phyloP scores from a whole-genome alignment of 2,797 vertebrate genomes.

The Typhlichthys subterraneus region DNA sequence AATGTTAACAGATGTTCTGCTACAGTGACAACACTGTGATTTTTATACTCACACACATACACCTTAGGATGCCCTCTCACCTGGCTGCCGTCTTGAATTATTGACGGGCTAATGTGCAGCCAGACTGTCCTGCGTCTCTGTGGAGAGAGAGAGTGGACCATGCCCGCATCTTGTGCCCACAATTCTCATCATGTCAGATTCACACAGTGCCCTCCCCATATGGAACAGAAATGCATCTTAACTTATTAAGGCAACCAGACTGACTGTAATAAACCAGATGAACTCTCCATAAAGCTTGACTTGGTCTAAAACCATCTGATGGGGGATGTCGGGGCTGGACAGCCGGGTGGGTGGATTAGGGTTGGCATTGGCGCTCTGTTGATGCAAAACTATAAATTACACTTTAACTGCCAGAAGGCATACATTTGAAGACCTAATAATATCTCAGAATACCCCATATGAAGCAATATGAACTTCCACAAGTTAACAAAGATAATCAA shows the following conservation, averaged over 20 bases:
- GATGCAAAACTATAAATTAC: slow-evolving; percentile 50
- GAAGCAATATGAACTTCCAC: slow-evolving; percentile 43
- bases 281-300: slow-evolving; percentile 29
- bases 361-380: slow-evolving; percentile 17
- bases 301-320: slow-evolving; percentile 6
- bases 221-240: neutral
- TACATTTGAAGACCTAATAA: slow-evolving; percentile 37
- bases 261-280: slow-evolving; percentile 39
- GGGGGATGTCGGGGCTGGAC: neutral
- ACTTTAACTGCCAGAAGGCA: slow-evolving; percentile 39
- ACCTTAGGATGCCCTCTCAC: slow-evolving; percentile 12
- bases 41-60: slow-evolving; percentile 10
- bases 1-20: slow-evolving; percentile 28
- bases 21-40: slow-evolving; percentile 8
- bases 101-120: slow-evolving; percentile 19
- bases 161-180: slow-evolving; percentile 9
- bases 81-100: slow-evolving; percentile 26
- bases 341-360: neutral
- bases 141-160: slow-evolving; percentile 11
- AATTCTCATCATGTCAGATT: slow-evolving; percentile 28
- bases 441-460: neutral
- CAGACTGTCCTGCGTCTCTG: slow-evolving; percentile 16
- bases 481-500: slow-evolving; percentile 69
- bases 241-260: slow-evolving; percentile 35
- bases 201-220: neutral